phyloP scores from a whole-genome alignment of 2,888 invertebrate genomes.

The Temnothorax ravouxi region DNA sequence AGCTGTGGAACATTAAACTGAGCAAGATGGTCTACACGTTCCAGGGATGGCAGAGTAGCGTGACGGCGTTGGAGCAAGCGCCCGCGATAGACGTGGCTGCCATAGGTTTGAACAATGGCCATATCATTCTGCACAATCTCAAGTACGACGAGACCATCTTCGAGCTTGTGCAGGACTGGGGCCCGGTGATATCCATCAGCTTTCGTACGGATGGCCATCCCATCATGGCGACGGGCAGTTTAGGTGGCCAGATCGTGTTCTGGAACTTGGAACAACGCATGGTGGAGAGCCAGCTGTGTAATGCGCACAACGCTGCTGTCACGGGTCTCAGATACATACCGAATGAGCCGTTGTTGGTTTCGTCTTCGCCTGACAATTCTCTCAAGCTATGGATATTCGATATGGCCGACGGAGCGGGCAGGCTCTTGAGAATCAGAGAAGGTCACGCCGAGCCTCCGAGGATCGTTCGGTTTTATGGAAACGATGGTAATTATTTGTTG shows the following conservation, averaged over 20 bases:
- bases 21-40: constrained; percentile 93
- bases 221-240: constrained; percentile 94
- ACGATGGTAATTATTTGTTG: constrained; percentile 92
- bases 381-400: constrained; percentile 97
- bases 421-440: constrained; percentile 92
- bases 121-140: constrained; percentile 95
- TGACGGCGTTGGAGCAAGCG: constrained; percentile 94
- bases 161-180: constrained; percentile 97
- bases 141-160: constrained; percentile 94
- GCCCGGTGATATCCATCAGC: constrained; percentile 93
- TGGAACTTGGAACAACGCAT: constrained; percentile 96
- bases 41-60: constrained; percentile 90
- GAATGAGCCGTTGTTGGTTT: constrained; percentile 95
- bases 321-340: constrained; percentile 94
- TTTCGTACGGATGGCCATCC: constrained; percentile 95
- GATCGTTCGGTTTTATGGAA: constrained; percentile 93
- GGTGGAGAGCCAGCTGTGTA: constrained; percentile 92
- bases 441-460: constrained; percentile 95
- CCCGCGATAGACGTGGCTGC: constrained; percentile 97
- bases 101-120: constrained; percentile 94
- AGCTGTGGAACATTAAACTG: constrained; percentile 96
- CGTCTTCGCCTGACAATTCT: constrained; percentile 97
- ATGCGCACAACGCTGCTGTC: constrained; percentile 92
- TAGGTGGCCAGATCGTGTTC: constrained; percentile 94
- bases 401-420: constrained; percentile 95